A percentile compares a stretch with the other conserved stretches of the same genome.
Conservation (phyloP, 2,888 invertebrate genomes). For the Hypomecis atomaria region DNA sequence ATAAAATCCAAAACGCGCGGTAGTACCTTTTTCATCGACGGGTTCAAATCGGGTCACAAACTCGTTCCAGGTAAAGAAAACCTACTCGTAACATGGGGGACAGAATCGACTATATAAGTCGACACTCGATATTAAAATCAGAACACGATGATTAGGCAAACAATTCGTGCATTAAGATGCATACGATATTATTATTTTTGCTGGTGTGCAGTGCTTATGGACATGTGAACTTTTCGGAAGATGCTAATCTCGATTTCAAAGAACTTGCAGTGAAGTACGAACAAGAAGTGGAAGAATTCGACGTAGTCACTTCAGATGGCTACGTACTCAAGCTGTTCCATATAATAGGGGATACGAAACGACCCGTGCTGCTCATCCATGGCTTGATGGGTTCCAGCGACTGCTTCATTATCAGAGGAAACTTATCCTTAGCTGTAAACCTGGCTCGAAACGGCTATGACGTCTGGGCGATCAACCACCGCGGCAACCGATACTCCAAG, state of each 20-base stretch:
- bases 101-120: background rate
- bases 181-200: constrained; percentile 5
- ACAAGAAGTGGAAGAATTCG: constrained; percentile 48
- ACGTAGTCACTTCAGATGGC: constrained; percentile 53
- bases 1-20: background rate
- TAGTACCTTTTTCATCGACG: background rate
- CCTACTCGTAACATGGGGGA: too few species aligned
- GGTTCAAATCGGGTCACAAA: background rate
- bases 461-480: constrained; percentile 64
- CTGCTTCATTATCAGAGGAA: constrained; percentile 55
- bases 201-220: constrained; percentile 25
- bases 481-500: constrained; percentile 86
- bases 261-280: constrained; percentile 55
- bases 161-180: constrained; percentile 2
- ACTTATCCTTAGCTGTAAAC: constrained; percentile 50
- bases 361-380: constrained; percentile 55
- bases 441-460: constrained; percentile 81
- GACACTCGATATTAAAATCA: background rate
- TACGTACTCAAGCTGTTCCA: constrained; percentile 58
- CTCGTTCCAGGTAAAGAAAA: background rate
- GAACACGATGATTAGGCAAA: background rate
- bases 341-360: constrained; percentile 46
- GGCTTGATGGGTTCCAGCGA: constrained; percentile 57
- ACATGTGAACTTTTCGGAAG: constrained; percentile 44
- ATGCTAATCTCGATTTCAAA: constrained; percentile 50